Evolutionary conservation across 1,140 invertebrate genomes (phyloP), one percentile per base, ranked within the genome.

Genomic region (Anthonomus grandis): DNA sequence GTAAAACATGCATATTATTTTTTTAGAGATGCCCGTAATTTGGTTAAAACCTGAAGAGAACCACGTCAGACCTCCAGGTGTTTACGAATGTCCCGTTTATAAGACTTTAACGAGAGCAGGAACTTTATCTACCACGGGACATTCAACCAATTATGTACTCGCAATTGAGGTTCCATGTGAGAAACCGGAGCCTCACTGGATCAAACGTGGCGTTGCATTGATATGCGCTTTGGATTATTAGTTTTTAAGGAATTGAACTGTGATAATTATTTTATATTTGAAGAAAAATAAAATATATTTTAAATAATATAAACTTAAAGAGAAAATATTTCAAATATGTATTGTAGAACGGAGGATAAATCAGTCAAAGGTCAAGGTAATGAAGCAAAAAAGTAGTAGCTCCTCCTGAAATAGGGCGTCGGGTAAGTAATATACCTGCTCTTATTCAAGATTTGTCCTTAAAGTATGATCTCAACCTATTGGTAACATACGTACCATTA

Each of bases 111-210:
- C 76, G 56, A 76, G 89, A 44, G 81, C 81, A 34, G 80, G 87
- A 49, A 80, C 79, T n/a, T 65, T 91, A 51, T 85, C 86, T 49
- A 87, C 89, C n/a, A 83, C 87, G n/a, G 81, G 87, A 18, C 83
- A 90, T 70, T 90, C 87, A 1, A 89, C 87, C 4, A 91, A 91
- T 74, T 91, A 86, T 70, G 85, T 92, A 12, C 70, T 90, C 52
- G 78, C 83, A 10, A 81, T 90, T 42, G 81, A 84, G 56, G 74
- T 92, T 21, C 79, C 83, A 1, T 84, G 81, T 2, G 69, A 78
- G 15, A 75, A 82, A 61, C 72, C 78, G 0, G 78, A 83, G 52
- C 70, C 77, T 21, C 86, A 91, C 64, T 92, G 89, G 89, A 86
- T 89, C 37, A 87, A 88, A 70, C 71, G 87, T 27, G 89, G 89